Evolutionary conservation across 2,888 invertebrate genomes (phyloP), one percentile per base, ranked within the genome.

Genomic region (Mythimna lalbum): DNA sequence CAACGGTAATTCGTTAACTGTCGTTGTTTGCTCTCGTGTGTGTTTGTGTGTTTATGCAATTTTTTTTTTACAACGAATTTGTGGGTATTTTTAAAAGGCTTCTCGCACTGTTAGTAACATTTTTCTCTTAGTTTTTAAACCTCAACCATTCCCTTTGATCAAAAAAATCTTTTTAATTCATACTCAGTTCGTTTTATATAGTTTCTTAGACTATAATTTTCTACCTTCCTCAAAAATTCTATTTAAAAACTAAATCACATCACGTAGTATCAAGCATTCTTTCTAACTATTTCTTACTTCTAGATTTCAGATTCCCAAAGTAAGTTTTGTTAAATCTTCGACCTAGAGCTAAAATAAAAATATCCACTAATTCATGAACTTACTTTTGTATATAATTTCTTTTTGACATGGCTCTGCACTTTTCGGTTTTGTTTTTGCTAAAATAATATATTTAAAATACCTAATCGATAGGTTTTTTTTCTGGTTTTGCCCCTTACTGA

Each of bases 1-100:
- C 90, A 90, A 95, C 92, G 96, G 96, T 96, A 96, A 96, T 84
- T 86, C 82, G 87, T 87, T 87, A 85, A 81, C 75, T 76, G 82
- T 85, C 82, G 86, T 89, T 88, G 86, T 89, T 88, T 89, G 86
- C 87, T 89, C 89, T 88, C 90, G 88, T 88, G 85, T 89, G 85
- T 90, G 82, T 90, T 85, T 91, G 90, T 91, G 90, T 92, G 90
- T 88, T 87, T 83, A 76, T 84, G 83, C 74, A 70, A 72, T 77
- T 68, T 65, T 80, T n/a, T 75, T 72, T 69, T 80, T 79, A 61
- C 4, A 50, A 73, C 50, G 75, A 69, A 73, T 84, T 75, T 78
- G 80, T 84, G 86, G 86, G 84, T 84, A 84, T 86, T 84, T 84
- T 84, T 81, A 33, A 31, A 63, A 79, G 4, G 10, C 10, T 33